Evolutionary conservation across 2,113 vertebrate genomes (phyloP).

Genomic region (Gnathonemus echidnorhynchus): DNA sequence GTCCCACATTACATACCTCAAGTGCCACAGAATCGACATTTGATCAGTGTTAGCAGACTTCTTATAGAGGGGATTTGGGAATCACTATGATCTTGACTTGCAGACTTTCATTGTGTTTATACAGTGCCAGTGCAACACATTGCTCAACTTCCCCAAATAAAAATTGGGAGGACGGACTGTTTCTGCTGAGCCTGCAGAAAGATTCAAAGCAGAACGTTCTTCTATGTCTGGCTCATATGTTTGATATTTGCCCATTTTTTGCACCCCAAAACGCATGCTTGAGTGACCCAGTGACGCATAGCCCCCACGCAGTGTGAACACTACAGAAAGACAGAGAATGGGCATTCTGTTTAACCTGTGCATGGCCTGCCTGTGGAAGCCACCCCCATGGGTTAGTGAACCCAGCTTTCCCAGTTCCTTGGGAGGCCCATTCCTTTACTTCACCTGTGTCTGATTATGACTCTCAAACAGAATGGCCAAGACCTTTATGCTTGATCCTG

Average conservation of each 20-base stretch:
- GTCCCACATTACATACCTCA: not conserved
- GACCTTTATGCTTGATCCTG: not conserved
- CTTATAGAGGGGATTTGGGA: not conserved
- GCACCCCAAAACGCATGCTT: not conserved
- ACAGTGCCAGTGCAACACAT: not conserved
- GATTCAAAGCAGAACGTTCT: not conserved
- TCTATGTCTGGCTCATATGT: not conserved
- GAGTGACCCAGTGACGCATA: not conserved
- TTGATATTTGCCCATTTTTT: not conserved
- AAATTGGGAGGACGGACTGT: not conserved
- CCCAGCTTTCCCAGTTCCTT: not conserved
- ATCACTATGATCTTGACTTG: not conserved
- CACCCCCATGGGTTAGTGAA: not conserved
- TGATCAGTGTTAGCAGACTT: not conserved
- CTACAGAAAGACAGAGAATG: not conserved
- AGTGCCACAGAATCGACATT: not conserved
- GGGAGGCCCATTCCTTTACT: not conserved
- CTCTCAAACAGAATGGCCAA: not conserved
- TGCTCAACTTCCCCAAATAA: not conserved
- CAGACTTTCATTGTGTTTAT: not conserved
- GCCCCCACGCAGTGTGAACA: not conserved
- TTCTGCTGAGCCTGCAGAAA: not conserved
- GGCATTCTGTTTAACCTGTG: not conserved
- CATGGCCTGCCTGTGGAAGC: not conserved
- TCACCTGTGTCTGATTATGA: not conserved